These are phyloP conservation scores for Saguinus oedipus DNA, from an alignment of 2,797 vertebrate genomes.

Conservation along the genomic window DNA sequence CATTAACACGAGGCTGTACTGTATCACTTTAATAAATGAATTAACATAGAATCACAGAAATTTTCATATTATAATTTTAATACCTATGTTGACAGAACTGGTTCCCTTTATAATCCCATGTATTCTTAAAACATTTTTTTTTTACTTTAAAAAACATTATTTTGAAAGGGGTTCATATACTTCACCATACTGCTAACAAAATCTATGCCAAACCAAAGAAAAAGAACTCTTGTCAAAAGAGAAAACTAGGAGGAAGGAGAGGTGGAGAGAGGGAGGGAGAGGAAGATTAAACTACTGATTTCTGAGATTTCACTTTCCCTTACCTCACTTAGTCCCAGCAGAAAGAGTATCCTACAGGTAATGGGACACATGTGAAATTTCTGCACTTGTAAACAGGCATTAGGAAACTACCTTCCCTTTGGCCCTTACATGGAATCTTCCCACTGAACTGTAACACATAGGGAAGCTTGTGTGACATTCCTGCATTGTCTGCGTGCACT, in stretches of 20 bases:
- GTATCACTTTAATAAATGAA: not conserved
- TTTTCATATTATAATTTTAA: not conserved
- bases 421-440: not conserved
- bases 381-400: not conserved
- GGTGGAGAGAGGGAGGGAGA: not conserved
- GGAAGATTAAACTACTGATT: not conserved
- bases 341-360: not conserved
- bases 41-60: not conserved
- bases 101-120: not conserved
- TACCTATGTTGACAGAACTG: not conserved
- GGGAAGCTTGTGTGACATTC: not conserved
- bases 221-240: not conserved
- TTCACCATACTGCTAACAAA: not conserved
- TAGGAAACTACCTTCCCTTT: not conserved
- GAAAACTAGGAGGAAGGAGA: not conserved
- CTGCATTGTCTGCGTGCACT: not conserved
- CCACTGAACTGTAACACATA: not conserved
- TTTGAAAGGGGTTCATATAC: not conserved
- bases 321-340: not conserved
- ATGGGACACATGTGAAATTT: not conserved
- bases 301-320: not conserved
- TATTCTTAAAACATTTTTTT: not conserved
- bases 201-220: not conserved
- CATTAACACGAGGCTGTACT: not conserved
- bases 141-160: not conserved